These are phyloP conservation scores for Biston betularia DNA, from an alignment of 2,888 invertebrate genomes.

Conservation along the genomic window DNA sequence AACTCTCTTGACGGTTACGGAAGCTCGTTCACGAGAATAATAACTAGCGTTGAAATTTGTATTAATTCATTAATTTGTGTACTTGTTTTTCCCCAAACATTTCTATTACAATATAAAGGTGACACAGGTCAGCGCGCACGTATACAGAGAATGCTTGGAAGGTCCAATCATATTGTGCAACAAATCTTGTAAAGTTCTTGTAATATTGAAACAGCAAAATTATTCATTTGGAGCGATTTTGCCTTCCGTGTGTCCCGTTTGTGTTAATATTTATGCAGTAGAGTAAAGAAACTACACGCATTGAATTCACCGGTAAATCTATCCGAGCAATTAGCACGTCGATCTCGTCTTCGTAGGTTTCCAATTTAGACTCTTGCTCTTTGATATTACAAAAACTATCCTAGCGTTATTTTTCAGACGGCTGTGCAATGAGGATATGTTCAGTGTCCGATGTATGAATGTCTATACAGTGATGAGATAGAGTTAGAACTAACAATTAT, in stretches of 20 bases:
- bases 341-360: conserved; percentile 14
- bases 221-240: conserved; percentile 77
- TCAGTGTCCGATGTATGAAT: conserved; percentile 83
- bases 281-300: conserved; percentile 83
- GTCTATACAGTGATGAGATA: conserved; percentile 80
- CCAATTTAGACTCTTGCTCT: conserved; percentile 65
- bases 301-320: conserved; percentile 44
- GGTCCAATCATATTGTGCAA: conserved; percentile 85
- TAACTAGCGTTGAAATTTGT: conserved; percentile 66
- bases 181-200: conserved; percentile 86
- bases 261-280: conserved; percentile 72
- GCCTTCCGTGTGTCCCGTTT: conserved; percentile 83
- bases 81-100: conserved; percentile 49
- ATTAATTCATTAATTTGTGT: conserved; percentile 58
- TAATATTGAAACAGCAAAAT: conserved; percentile 85
- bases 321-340: conserved; percentile 5
- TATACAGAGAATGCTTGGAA: conserved; percentile 84
- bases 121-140: conserved; percentile 81
- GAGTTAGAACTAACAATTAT: conserved; percentile 81
- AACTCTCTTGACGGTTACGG: conserved; percentile 79
- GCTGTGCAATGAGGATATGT: conserved; percentile 82
- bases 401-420: conserved; percentile 81
- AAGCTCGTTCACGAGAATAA: conserved; percentile 73
- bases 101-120: conserved; percentile 81
- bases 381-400: conserved; percentile 85